phyloP scores from a whole-genome alignment of 2,113 vertebrate species.

The Holacanthus passer region DNA sequence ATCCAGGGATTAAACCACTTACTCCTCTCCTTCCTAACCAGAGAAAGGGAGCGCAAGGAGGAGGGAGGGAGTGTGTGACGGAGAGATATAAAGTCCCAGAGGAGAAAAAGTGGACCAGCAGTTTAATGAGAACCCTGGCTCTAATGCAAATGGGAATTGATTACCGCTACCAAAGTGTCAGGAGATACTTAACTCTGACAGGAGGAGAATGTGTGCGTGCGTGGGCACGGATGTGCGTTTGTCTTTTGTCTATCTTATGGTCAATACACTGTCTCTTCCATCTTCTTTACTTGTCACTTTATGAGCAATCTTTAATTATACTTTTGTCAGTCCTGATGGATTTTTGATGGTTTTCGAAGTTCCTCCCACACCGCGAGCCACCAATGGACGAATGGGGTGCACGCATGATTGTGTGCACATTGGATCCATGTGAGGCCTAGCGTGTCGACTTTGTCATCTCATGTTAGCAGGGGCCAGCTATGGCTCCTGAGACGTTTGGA shows the following conservation, averaged over 20 bases:
- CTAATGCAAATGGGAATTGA: slow-evolving; percentile 75
- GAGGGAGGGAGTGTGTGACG: slow-evolving; percentile 46
- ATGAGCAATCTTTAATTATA: slow-evolving; percentile 29
- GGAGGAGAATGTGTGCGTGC: slow-evolving; percentile 2
- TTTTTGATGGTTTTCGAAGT: slow-evolving; percentile 23
- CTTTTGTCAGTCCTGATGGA: slow-evolving; percentile 45
- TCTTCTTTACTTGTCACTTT: slow-evolving; percentile 47
- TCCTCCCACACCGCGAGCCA: slow-evolving; percentile 17
- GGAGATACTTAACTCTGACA: slow-evolving; percentile 57
- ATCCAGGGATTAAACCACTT: slow-evolving; percentile 26
- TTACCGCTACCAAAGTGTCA: slow-evolving; percentile 42
- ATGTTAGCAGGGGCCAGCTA: slow-evolving; percentile 24
- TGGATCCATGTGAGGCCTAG: not conserved
- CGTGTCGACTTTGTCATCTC: slow-evolving; percentile 21
- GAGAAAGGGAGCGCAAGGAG: slow-evolving; percentile 24
- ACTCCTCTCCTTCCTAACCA: not conserved
- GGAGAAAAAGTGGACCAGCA: slow-evolving; percentile 29
- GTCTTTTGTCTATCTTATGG: slow-evolving; percentile 2
- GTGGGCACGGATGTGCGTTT: slow-evolving; percentile 28
- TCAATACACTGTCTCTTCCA: slow-evolving; percentile 29
- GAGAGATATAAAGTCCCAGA: slow-evolving; percentile 42
- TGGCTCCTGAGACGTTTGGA: slow-evolving; percentile 52
- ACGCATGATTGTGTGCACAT: not conserved
- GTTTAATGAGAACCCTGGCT: slow-evolving; percentile 63
- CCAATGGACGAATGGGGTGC: not conserved